Percentiles rank a stretch among this genome's conserved stretches.
Conservation (phyloP, 2,113 vertebrate genomes). For the Chlamydotis undulata region DNA sequence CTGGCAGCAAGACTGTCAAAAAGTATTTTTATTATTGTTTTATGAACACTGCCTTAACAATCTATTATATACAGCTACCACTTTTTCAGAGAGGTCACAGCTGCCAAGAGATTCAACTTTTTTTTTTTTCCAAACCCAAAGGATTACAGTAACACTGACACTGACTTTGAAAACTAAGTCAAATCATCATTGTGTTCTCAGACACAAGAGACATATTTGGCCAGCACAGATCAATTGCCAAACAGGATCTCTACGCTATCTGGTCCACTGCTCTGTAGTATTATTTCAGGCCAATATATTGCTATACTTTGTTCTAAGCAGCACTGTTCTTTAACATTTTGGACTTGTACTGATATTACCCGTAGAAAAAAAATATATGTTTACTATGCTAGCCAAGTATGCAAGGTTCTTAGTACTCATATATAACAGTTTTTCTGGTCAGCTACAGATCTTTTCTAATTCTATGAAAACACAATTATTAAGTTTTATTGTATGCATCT, state of each 20-base stretch:
- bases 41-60: background rate
- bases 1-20: background rate
- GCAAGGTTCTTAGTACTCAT: background rate
- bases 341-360: background rate
- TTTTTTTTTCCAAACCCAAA: background rate
- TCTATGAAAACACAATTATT: background rate
- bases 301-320: background rate
- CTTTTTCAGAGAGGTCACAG: background rate
- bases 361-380: background rate
- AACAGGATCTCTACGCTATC: fast-evolving
- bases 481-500: background rate
- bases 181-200: background rate
- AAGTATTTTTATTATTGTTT: background rate
- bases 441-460: background rate
- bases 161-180: background rate
- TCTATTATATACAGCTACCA: background rate
- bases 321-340: background rate
- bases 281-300: background rate
- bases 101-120: background rate
- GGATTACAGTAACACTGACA: background rate
- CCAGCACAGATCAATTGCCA: background rate
- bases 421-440: background rate
- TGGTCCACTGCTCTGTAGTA: background rate
- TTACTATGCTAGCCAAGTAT: background rate
- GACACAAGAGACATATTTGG: background rate